phyloP scores from a whole-genome alignment of 2,797 vertebrate genomes.

The Gymnocypris eckloni region DNA sequence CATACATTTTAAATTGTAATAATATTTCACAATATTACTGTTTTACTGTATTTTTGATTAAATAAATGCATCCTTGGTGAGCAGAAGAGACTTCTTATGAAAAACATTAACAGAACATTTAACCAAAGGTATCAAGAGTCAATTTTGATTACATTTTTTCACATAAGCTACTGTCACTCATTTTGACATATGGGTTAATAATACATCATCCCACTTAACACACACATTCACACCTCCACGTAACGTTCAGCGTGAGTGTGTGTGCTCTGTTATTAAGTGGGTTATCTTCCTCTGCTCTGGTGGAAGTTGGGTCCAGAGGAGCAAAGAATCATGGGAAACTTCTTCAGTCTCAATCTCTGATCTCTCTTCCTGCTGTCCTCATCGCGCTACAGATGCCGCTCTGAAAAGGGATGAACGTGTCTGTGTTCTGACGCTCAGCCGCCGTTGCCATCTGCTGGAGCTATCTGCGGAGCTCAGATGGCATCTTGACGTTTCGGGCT shows the following conservation, averaged over 20 bases:
- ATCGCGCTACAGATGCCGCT: constrained; percentile 13
- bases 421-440: background rate
- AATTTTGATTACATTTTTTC: background rate
- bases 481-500: background rate
- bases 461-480: constrained; percentile 26
- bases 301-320: constrained; percentile 56
- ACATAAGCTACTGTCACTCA: background rate
- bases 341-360: constrained; percentile 8
- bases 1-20: background rate
- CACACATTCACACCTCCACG: constrained; percentile 8
- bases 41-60: background rate
- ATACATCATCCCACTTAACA: constrained; percentile 14
- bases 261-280: constrained; percentile 50
- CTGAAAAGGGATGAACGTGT: constrained; percentile 29
- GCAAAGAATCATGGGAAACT: constrained; percentile 33
- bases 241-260: background rate
- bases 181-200: constrained; percentile 4
- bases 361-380: background rate
- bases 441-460: constrained; percentile 26
- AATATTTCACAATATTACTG: background rate
- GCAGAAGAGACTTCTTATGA: background rate
- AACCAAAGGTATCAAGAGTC: background rate
- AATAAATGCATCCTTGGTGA: background rate
- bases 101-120: background rate
- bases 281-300: constrained; percentile 53